Evolutionary conservation across 2,797 vertebrate genomes (phyloP).

Genomic region (Neosalanx taihuensis): DNA sequence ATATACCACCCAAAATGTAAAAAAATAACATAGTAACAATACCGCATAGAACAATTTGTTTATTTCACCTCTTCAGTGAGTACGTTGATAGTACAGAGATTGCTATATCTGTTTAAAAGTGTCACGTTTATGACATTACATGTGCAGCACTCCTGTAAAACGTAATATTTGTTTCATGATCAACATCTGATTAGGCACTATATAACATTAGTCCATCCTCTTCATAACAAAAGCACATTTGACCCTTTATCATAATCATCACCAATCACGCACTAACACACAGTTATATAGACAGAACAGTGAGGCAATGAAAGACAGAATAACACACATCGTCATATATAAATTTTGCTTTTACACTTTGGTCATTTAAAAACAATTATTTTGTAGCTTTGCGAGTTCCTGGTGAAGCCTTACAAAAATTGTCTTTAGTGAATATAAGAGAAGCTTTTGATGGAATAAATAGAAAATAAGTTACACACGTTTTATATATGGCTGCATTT

Average conservation of each 20-base stretch:
- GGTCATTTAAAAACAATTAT: constrained; percentile 52
- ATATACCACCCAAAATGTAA: neutral
- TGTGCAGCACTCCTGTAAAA: neutral
- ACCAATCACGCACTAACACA: constrained; percentile 15
- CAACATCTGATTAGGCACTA: constrained; percentile 29
- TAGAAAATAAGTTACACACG: constrained; percentile 26
- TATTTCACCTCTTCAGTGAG: neutral
- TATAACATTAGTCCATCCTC: constrained; percentile 12
- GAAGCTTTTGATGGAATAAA: constrained; percentile 41
- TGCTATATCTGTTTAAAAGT: neutral
- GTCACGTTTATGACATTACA: neutral
- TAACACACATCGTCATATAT: constrained; percentile 12
- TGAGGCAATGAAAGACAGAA: constrained; percentile 40
- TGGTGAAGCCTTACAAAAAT: constrained; percentile 42
- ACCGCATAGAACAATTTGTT: neutral
- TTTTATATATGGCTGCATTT: constrained; percentile 14
- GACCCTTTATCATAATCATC: neutral
- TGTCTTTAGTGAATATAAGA: constrained; percentile 33
- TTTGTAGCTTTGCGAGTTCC: constrained; percentile 29
- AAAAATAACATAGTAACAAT: neutral
- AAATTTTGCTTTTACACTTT: constrained; percentile 53
- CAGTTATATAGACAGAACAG: constrained; percentile 16
- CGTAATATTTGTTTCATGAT: constrained; percentile 18
- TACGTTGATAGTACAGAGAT: neutral
- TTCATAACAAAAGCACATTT: constrained; percentile 1